phyloP scores from a whole-genome alignment of 2,888 invertebrate genomes.

The Tetragonula carbonaria region DNA sequence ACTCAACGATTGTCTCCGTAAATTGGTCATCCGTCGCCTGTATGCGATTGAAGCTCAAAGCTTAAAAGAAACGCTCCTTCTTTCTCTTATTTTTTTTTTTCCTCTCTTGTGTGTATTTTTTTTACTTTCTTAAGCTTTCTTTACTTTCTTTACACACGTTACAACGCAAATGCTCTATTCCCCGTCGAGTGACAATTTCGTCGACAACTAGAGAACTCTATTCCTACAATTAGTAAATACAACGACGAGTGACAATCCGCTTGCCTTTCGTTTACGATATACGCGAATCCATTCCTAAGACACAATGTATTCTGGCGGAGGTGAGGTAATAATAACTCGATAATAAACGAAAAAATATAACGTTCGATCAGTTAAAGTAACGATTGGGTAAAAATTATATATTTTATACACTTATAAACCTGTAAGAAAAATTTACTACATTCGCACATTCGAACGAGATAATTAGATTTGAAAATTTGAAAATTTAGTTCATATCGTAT shows the following conservation, averaged over 20 bases:
- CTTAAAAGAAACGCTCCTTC: not conserved
- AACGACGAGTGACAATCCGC: not conserved
- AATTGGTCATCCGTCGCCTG: constrained; percentile 50
- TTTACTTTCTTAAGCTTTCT: not conserved
- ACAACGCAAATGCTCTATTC: too few species aligned
- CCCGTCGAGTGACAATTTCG: not conserved
- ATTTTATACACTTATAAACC: not conserved
- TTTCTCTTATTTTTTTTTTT: not conserved
- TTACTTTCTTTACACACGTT: not conserved
- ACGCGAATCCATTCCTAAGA: not conserved
- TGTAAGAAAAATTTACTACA: not conserved
- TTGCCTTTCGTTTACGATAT: not conserved
- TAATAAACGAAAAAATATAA: not conserved
- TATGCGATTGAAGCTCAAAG: not conserved
- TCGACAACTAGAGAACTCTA: not conserved
- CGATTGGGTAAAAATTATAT: too few species aligned
- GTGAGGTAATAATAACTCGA: constrained; percentile 2
- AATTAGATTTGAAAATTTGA: not conserved
- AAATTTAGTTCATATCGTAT: not conserved
- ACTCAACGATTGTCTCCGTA: constrained; percentile 49
- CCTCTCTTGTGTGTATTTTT: too few species aligned
- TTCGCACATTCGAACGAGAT: not conserved
- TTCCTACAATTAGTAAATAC: not conserved
- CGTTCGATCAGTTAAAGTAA: too few species aligned
- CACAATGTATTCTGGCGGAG: constrained; percentile 27